Conservation (phyloP, 2,113 vertebrate species). For the Typhlomys cinereus region DNA sequence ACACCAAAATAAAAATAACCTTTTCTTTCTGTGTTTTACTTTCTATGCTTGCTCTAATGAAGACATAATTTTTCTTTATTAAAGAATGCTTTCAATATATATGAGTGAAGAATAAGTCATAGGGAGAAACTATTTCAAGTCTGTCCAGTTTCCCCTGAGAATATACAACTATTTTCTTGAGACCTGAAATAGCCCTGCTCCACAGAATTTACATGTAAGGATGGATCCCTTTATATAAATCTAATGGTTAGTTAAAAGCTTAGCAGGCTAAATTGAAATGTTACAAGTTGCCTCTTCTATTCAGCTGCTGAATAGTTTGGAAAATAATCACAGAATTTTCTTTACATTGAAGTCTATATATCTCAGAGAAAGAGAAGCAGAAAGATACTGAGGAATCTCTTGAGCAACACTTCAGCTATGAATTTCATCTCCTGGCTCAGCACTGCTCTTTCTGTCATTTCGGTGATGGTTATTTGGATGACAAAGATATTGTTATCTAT, state of each 20-base stretch:
- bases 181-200: background rate
- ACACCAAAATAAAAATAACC: background rate
- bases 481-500: background rate
- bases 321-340: conserved; percentile 37
- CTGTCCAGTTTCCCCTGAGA: background rate
- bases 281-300: conserved; percentile 66
- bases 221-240: conserved; percentile 39
- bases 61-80: background rate
- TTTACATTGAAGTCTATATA: conserved; percentile 59
- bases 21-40: background rate
- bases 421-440: conserved; percentile 53
- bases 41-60: background rate
- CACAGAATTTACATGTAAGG: background rate
- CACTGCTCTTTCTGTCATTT: conserved; percentile 44
- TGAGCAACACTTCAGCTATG: conserved; percentile 52
- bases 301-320: conserved; percentile 31
- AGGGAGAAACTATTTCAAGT: background rate
- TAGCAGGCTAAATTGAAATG: conserved; percentile 58
- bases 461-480: background rate
- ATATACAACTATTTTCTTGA: background rate
- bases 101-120: background rate
- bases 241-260: conserved; percentile 49
- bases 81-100: conserved; percentile 6
- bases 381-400: conserved; percentile 49
- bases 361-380: conserved; percentile 54